phyloP scores from a whole-genome alignment of 2,888 invertebrate genomes.

The Cephus pygmeus region DNA sequence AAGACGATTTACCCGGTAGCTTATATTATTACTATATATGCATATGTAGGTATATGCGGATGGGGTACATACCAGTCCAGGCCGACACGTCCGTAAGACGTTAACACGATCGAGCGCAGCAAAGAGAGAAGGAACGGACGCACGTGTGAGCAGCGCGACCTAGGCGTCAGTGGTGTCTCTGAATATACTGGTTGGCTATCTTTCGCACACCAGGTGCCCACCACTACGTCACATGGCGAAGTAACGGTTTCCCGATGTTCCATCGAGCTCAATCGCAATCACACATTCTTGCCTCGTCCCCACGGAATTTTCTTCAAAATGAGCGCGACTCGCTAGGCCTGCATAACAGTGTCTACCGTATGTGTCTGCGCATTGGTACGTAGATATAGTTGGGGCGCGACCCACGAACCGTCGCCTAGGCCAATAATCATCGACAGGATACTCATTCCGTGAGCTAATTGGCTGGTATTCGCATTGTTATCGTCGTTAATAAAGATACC shows the following conservation, averaged over 20 bases:
- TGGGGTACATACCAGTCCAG: neutral
- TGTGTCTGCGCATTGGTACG: neutral
- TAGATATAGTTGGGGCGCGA: neutral
- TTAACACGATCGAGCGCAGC: slow-evolving; percentile 8
- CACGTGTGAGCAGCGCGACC: slow-evolving; percentile 41
- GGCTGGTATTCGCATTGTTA: slow-evolving; percentile 29
- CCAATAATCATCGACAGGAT: slow-evolving; percentile 19
- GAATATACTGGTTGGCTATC: slow-evolving; percentile 17
- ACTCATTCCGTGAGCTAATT: slow-evolving; percentile 48
- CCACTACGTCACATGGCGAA: slow-evolving; percentile 50
- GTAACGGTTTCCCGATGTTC: slow-evolving; percentile 56
- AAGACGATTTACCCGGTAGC: neutral
- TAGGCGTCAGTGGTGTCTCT: slow-evolving; percentile 28
- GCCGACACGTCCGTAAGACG: neutral
- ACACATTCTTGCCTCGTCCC: slow-evolving; percentile 42
- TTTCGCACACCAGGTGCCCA: slow-evolving; percentile 47
- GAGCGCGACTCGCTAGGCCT: neutral
- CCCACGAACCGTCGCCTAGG: neutral
- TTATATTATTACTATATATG: neutral
- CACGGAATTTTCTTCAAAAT: slow-evolving; percentile 31
- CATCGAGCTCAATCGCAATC: slow-evolving; percentile 59
- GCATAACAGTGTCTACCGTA: neutral
- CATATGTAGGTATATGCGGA: neutral
- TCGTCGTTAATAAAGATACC: slow-evolving; percentile 7
- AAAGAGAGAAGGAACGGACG: slow-evolving; percentile 30